Percentiles rank a stretch among this genome's conserved stretches.
Conservation (phyloP, 2,797 vertebrate species). For the Phataginus tetradactyla region DNA sequence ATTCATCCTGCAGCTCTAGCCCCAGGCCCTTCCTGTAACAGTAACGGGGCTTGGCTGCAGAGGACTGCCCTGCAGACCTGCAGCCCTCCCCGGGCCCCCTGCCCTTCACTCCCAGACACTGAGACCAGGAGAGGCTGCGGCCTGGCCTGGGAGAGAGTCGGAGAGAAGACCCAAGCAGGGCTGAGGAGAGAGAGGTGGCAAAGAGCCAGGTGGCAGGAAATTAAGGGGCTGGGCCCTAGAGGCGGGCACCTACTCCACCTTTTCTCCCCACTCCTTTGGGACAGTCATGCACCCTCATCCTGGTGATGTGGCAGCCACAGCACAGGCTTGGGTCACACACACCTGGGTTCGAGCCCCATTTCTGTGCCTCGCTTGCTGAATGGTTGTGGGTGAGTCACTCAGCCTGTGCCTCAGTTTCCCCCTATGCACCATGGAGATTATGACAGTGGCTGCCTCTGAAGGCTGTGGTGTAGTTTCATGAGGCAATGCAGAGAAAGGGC, state of each 20-base stretch:
- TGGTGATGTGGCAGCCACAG: neutral
- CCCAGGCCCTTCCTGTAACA: neutral
- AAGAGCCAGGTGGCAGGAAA: rapidly evolving
- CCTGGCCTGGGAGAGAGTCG: neutral
- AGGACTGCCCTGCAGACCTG: neutral
- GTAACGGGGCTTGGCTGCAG: neutral
- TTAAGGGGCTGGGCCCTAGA: neutral
- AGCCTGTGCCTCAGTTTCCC: neutral
- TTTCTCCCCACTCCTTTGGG: too few species aligned
- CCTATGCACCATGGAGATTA: neutral
- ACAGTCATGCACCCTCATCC: neutral
- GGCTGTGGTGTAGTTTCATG: too few species aligned
- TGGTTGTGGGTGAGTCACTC: neutral
- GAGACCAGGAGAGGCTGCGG: neutral
- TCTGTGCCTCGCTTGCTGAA: neutral
- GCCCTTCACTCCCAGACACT: neutral
- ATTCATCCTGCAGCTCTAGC: neutral
- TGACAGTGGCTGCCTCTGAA: neutral
- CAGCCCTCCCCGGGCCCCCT: neutral
- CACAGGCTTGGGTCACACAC: neutral
- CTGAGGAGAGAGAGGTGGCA: neutral
- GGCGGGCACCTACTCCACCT: neutral
- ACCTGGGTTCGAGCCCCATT: neutral
- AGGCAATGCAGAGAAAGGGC: neutral
- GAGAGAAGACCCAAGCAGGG: neutral